Base-by-base conservation (phyloP, 2,888 invertebrate species). In the Mythimna ferrago region DNA sequence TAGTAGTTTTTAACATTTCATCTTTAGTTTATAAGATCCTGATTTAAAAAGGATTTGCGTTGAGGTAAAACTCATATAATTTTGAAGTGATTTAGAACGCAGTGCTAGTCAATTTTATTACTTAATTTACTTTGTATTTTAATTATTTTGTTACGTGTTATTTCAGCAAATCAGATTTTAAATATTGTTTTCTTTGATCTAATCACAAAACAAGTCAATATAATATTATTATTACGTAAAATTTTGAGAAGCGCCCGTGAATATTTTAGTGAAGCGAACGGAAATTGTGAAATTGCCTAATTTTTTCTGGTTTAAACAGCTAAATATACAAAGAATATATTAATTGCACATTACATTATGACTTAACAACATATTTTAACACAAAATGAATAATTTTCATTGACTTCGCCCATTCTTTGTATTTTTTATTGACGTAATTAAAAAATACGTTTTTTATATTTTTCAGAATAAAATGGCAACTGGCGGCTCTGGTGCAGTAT, bases 401-500 rank as follows among this genome's bases (percentile, higher is more conserved):
- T 14, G 14, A 41, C n/a, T 48, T 19, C 14, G 78, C n/a, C 0
- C 19, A 26, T 0, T 10, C 1, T 35, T 19, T 58, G 9, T 35
- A 9, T 58, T 32, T 57, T 32, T 57, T 7, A 10, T 10, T 9
- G 48, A 48, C 10, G 9, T 38, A 32, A 26, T 21, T 56, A 62
- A 14, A 70, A 54, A 16, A 11, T 2, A 16, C 16, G 48, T 48
- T 16, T 2, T 53, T 26, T 16, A 44, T 66, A 66, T 61, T 54
- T 87, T 88, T 66, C 56, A 85, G 85, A 63, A 48, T 65, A 84
- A 74, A 66, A 96, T 96, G 96, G 89, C 94, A 53, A 87, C 93
- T 35, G 87, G 86, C 3, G 90, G 89, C 5, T 89, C 95, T 0
- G 94, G 95, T 6, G 95, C 96, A 0, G 96, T 96, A 53, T 96